These are phyloP conservation scores for Diplodus sargus DNA, from an alignment of 2,797 vertebrate species.

Conservation along the genomic window DNA sequence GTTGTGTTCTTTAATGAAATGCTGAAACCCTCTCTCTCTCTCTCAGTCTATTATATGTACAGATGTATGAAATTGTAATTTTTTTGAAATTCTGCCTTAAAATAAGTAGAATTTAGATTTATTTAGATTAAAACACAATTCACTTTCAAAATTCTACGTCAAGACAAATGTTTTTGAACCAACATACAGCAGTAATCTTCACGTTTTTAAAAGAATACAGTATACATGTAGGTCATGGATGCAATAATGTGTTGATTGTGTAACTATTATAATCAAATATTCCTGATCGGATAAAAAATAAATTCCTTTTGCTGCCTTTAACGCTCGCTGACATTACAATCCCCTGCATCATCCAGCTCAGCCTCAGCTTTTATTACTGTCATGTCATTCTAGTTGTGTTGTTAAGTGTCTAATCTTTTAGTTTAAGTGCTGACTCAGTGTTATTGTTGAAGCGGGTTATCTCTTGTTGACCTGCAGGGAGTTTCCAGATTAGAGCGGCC, in stretches of 20 bases:
- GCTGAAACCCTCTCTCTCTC: neutral
- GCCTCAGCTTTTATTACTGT: neutral
- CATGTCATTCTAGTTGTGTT: neutral
- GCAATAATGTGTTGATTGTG: no score
- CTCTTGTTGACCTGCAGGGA: neutral
- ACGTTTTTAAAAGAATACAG: no score
- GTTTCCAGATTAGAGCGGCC: conserved; percentile 24
- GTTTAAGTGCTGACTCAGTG: neutral
- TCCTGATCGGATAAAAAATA: neutral
- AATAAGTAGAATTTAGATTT: no score
- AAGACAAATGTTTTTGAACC: neutral
- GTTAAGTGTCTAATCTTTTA: neutral
- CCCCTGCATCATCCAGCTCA: neutral
- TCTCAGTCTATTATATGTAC: no score
- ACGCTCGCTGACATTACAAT: neutral
- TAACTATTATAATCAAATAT: neutral
- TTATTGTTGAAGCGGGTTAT: neutral
- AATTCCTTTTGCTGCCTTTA: neutral
- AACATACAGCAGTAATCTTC: no score
- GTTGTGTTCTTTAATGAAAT: neutral
- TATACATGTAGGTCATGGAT: neutral
- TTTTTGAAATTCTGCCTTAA: no score
- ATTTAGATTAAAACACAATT: neutral
- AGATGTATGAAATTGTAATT: no score
- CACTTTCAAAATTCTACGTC: neutral